Conservation (phyloP, 2,797 vertebrate species). For the Sebastiscus albofasciatus region DNA sequence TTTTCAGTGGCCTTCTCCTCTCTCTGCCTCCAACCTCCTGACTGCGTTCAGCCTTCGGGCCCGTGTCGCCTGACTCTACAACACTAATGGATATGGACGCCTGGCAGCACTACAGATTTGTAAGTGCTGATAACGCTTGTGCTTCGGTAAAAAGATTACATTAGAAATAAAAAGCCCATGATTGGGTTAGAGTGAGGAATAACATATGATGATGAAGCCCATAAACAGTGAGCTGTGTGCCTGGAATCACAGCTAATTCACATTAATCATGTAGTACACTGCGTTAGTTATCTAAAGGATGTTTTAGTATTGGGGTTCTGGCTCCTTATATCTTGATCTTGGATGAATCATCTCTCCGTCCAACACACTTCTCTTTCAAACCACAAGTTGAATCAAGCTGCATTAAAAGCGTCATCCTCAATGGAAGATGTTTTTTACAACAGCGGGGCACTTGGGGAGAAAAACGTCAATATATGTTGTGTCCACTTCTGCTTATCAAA, state of each 20-base stretch:
- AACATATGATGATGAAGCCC: conserved; percentile 64
- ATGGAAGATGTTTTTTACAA: conserved; percentile 32
- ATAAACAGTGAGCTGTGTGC: conserved; percentile 44
- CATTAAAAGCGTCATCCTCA: conserved; percentile 36
- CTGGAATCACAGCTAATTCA: conserved; percentile 44
- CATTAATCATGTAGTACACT: conserved; percentile 44
- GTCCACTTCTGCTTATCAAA: conserved; percentile 43
- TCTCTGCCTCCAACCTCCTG: conserved; percentile 41
- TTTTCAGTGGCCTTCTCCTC: conserved; percentile 46
- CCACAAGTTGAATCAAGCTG: conserved; percentile 39
- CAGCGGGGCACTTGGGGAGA: conserved; percentile 1
- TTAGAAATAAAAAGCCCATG: conserved; percentile 68
- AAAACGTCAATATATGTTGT: conserved; percentile 15
- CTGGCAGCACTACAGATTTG: conserved; percentile 72
- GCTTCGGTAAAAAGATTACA: conserved; percentile 71
- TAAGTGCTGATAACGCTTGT: conserved; percentile 65
- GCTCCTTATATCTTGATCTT: conserved; percentile 58
- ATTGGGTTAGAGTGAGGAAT: conserved; percentile 70
- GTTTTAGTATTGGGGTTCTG: conserved; percentile 51
- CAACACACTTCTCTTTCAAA: conserved; percentile 25
- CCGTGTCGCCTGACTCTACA: conserved; percentile 53
- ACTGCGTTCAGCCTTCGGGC: conserved; percentile 58
- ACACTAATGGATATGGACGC: conserved; percentile 72
- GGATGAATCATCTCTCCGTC: conserved; percentile 40
- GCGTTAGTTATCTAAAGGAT: conserved; percentile 57